A percentile compares a stretch with the other conserved stretches of the same genome.
phyloP scores from a whole-genome alignment of 2,113 vertebrate species.

The Cacatua alba region DNA sequence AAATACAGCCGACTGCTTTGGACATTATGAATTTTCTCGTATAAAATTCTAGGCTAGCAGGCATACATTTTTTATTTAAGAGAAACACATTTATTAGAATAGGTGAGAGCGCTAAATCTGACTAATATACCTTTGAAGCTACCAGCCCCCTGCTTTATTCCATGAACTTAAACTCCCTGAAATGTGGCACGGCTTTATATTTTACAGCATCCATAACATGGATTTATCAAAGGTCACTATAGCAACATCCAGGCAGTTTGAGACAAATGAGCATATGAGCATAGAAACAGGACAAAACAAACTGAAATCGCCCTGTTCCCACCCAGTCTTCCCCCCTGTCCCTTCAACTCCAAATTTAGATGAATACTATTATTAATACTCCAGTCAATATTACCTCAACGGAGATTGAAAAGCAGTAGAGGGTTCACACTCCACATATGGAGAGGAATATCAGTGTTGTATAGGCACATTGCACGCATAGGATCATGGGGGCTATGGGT shows the following conservation, averaged over 20 bases:
- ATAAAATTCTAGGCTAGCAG: background rate
- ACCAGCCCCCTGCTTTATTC: background rate
- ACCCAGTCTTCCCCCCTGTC: background rate
- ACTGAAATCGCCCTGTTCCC: constrained; percentile 10
- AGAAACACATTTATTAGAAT: background rate
- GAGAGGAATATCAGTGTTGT: background rate
- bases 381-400: background rate
- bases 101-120: background rate
- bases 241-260: constrained; percentile 26
- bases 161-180: background rate
- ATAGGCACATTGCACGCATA: background rate
- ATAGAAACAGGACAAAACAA: constrained; percentile 64
- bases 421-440: background rate
- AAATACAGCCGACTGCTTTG: background rate
- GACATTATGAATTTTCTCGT: background rate
- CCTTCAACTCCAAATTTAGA: background rate
- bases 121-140: background rate
- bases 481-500: background rate
- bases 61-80: background rate
- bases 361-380: background rate
- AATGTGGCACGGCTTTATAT: constrained; percentile 5
- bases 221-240: constrained; percentile 65
- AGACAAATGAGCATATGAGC: constrained; percentile 28
- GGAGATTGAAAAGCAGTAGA: background rate
- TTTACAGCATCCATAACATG: constrained; percentile 34